Percentiles rank a stretch among this genome's conserved stretches.
These are phyloP conservation scores for Nesidiocoris tenuis DNA, from an alignment of 2,888 invertebrate genomes.

Conservation along the genomic window DNA sequence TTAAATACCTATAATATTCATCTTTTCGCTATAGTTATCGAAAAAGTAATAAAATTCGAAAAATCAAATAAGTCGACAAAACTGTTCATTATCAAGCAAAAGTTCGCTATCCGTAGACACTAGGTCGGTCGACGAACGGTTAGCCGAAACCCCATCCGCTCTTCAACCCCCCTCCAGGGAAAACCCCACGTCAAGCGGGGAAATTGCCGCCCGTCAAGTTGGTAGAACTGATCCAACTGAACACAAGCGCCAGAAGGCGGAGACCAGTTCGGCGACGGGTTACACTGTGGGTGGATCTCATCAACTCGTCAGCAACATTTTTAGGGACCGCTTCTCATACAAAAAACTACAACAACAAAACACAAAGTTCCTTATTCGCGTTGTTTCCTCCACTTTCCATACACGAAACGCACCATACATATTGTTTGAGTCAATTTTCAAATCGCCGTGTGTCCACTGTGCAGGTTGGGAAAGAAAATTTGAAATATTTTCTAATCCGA, in stretches of 20 bases:
- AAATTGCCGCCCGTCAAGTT: constrained; percentile 6
- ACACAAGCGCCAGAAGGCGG: not conserved
- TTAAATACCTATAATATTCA: too few species aligned
- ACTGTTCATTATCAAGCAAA: too few species aligned
- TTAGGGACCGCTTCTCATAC: constrained; percentile 33
- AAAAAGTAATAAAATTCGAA: too few species aligned
- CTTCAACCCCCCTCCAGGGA: constrained; percentile 5
- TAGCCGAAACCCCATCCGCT: not conserved
- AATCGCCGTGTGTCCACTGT: not conserved
- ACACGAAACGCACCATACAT: not conserved
- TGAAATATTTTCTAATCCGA: not conserved
- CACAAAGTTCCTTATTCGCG: not conserved
- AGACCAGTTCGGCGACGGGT: constrained; percentile 40
- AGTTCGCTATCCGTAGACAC: not conserved
- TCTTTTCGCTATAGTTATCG: too few species aligned
- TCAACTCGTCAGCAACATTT: constrained; percentile 17
- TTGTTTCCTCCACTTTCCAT: not conserved
- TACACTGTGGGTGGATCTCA: constrained; percentile 43
- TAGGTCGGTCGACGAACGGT: not conserved
- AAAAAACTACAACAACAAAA: constrained; percentile 14
- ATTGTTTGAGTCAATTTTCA: not conserved
- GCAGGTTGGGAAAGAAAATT: not conserved
- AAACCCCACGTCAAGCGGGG: constrained; percentile 9
- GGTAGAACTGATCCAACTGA: constrained; percentile 26
- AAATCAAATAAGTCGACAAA: too few species aligned